Base-by-base conservation (phyloP, 2,888 invertebrate genomes). In the Andricus curvator region DNA sequence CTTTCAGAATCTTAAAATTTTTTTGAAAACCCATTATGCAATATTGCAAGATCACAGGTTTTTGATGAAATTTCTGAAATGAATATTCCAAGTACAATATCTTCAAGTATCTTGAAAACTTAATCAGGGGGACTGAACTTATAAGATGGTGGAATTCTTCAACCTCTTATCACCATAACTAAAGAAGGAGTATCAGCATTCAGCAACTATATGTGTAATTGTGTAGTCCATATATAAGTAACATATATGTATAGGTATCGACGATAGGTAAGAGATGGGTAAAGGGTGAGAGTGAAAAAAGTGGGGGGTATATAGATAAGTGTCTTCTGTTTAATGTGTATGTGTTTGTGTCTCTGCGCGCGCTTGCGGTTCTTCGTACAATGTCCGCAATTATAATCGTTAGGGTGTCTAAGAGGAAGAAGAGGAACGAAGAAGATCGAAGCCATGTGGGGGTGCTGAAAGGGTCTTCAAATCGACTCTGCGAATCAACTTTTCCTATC, bases 351-450 rank as follows among this genome's bases (percentile, higher is more conserved):
- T 17, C 48, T 13, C 66, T 67, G 67, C 67, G 37, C 62, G 65
- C 65, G 64, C 65, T 25, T 44, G 82, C 70, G 79, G 22, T 78
- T 80, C 81, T 83, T 62, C 77, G 81, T 84, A 85, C 83, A 85
- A 83, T 81, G 84, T 85, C 80, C 80, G 84, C 82, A 85, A 85
- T 85, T 85, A 85, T 83, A 81, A 84, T 83, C 82, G 81, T 83
- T 83, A 77, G 83, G 79, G 78, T 76, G 81, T 85, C 82, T 80
- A 81, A 80, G 80, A 81, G 80, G 80, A 83, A 80, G 80, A 83
- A 80, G 48, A 22, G 68, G 60, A 82, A 81, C 82, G 82, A 20
- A 3, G 81, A 80, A 79, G 78, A 82, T 82, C 79, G 79, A 84
- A 83, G 81, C 78, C 80, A 67, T 1, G 62, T 13, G 3, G 17